Conservation (phyloP, 1,140 invertebrate genomes). For the Brachionus asplanchnoidis region DNA sequence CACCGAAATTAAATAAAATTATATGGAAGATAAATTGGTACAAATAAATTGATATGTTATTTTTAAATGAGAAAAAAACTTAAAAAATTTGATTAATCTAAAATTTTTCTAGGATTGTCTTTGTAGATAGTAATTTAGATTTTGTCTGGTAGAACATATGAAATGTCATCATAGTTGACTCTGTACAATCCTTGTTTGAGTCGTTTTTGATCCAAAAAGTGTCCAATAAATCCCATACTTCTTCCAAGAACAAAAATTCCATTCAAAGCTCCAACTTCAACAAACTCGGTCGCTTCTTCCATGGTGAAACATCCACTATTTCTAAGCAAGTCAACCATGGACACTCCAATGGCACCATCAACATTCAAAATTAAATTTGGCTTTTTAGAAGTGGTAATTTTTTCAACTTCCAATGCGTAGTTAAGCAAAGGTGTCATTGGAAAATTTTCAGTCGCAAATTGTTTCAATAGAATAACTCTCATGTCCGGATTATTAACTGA, state of each 20-base stretch:
- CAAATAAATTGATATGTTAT: background rate
- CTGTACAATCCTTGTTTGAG: constrained; percentile 97
- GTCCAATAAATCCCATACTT: constrained; percentile 97
- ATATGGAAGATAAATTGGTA: background rate
- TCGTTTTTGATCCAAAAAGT: constrained; percentile 96
- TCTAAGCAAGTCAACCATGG: constrained; percentile 91
- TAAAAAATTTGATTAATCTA: background rate
- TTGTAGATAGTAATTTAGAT: background rate
- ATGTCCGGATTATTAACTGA: constrained; percentile 98
- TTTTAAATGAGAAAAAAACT: background rate
- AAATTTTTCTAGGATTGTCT: no score
- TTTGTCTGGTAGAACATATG: constrained; percentile 82
- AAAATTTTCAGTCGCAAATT: constrained; percentile 88
- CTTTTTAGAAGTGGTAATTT: constrained; percentile 79
- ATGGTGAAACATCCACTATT: constrained; percentile 70
- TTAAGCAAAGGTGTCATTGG: constrained; percentile 82
- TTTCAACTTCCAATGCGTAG: constrained; percentile 95
- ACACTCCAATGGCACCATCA: constrained; percentile 92
- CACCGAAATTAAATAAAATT: background rate
- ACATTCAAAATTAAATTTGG: constrained; percentile 98
- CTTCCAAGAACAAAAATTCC: constrained; percentile 95
- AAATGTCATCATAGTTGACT: constrained; percentile 99
- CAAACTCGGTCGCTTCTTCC: constrained; percentile 94
- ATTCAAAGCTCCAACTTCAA: constrained; percentile 95
- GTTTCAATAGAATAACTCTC: constrained; percentile 88